A percentile compares a stretch with the other conserved stretches of the same genome.
Conservation (phyloP, 37 sponge, comb jelly and placozoan genomes). For the Tethya wilhelma region DNA sequence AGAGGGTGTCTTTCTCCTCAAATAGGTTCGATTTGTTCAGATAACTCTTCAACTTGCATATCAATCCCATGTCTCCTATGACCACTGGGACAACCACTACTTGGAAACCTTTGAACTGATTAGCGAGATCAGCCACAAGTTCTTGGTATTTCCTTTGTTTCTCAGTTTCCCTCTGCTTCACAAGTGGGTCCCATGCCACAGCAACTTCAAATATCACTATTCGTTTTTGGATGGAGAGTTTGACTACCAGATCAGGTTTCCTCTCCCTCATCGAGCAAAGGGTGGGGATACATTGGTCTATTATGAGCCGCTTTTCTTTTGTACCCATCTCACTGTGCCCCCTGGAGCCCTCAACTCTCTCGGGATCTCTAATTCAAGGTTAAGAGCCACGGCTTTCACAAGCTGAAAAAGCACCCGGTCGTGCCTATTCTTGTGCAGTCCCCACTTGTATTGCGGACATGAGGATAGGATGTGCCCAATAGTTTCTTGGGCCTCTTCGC, state of each 20-base stretch:
- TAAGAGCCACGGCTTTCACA: not conserved
- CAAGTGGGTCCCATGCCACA: not conserved
- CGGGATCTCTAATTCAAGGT: not conserved
- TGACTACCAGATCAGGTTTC: too few species aligned
- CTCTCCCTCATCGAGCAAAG: too few species aligned
- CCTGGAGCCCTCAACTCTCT: not conserved
- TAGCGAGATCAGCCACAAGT: not conserved
- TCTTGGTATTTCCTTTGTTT: not conserved
- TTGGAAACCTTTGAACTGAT: not conserved
- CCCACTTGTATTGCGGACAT: not conserved
- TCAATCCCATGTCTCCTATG: not conserved
- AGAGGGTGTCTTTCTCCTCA: too few species aligned
- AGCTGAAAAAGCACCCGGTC: not conserved
- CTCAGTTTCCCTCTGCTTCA: not conserved
- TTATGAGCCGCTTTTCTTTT: not conserved
- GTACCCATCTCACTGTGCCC: not conserved
- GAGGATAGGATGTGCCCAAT: slow-evolving; percentile 3
- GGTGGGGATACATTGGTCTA: not conserved
- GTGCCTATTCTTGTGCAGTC: slow-evolving; percentile 1
- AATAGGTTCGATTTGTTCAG: not conserved
- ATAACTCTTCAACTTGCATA: not conserved
- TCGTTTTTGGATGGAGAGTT: too few species aligned
- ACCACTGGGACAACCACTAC: not conserved
- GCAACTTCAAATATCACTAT: not conserved
- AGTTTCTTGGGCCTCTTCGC: not conserved